phyloP scores from a whole-genome alignment of 2,113 vertebrate species.

The Stigmatopora nigra region DNA sequence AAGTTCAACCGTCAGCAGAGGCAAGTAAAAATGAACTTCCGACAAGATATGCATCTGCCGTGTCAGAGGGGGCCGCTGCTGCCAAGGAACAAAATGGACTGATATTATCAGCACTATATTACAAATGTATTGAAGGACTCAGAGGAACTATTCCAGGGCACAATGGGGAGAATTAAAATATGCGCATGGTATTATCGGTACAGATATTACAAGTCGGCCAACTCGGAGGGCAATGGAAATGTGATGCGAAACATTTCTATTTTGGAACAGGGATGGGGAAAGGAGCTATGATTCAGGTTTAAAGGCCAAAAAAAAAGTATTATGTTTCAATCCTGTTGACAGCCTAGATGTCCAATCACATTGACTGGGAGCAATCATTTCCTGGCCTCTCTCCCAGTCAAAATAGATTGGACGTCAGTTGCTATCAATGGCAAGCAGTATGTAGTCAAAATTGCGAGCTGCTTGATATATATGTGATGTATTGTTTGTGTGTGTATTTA shows the following conservation, averaged over 20 bases:
- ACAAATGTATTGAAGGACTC: slow-evolving; percentile 4
- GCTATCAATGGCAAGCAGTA: no score
- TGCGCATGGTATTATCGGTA: slow-evolving; percentile 3
- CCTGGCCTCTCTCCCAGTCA: no score
- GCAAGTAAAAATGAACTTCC: slow-evolving; percentile 18
- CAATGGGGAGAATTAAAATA: slow-evolving; percentile 9
- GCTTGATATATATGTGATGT: no score
- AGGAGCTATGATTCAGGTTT: not conserved
- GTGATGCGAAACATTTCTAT: not conserved
- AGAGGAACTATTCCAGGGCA: slow-evolving; percentile 7
- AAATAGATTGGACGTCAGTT: no score
- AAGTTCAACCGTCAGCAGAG: not conserved
- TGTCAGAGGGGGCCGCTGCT: slow-evolving; percentile 11
- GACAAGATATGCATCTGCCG: slow-evolving; percentile 11
- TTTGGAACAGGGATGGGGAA: not conserved
- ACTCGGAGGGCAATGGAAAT: not conserved
- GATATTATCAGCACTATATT: slow-evolving; percentile 12
- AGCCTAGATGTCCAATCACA: no score
- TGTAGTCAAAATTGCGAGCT: no score
- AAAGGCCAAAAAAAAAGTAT: slow-evolving; percentile 1
- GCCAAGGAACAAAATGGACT: slow-evolving; percentile 4
- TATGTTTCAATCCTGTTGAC: no score
- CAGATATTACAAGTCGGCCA: slow-evolving; percentile 9
- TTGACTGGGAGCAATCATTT: no score
- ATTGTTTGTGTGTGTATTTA: no score